These are phyloP conservation scores for Periophthalmodon schlosseri DNA, from an alignment of 2,113 vertebrate species.

Conservation along the genomic window DNA sequence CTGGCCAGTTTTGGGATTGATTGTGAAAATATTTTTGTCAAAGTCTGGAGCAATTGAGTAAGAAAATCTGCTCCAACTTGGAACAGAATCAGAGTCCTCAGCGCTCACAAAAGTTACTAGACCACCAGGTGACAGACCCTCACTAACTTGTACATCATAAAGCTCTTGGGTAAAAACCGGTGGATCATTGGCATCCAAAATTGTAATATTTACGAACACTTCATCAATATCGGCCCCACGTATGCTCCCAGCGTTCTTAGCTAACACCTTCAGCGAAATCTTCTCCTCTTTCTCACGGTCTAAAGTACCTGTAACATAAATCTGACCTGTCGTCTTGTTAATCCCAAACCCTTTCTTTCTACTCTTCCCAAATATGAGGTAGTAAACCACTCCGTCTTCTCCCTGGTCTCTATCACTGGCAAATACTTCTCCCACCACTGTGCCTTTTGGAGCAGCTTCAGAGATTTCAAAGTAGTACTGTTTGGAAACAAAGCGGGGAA, in stretches of 20 bases:
- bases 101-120: conserved; percentile 95
- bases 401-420: conserved; percentile 97
- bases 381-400: conserved; percentile 90
- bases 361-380: conserved; percentile 92
- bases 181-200: conserved; percentile 96
- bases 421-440: conserved; percentile 92
- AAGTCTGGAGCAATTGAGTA: conserved; percentile 87
- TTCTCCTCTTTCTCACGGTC: conserved; percentile 96
- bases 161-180: conserved; percentile 87
- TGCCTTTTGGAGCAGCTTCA: conserved; percentile 89
- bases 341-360: conserved; percentile 92
- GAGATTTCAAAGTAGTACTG: conserved; percentile 97
- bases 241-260: conserved; percentile 94
- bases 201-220: conserved; percentile 91
- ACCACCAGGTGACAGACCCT: conserved; percentile 87
- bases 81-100: conserved; percentile 94
- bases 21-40: conserved; percentile 86
- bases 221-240: conserved; percentile 94
- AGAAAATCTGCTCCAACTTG: conserved; percentile 96
- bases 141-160: conserved; percentile 89
- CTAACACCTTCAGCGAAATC: conserved; percentile 89
- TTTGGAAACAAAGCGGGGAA: conserved; percentile 97
- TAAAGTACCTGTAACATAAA: conserved; percentile 88
- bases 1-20: conserved; percentile 93
- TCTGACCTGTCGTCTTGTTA: conserved; percentile 86